Percentiles rank a stretch among this genome's conserved stretches.
phyloP scores from a whole-genome alignment of 2,797 vertebrate species.

The Hippoglossus hippoglossus region DNA sequence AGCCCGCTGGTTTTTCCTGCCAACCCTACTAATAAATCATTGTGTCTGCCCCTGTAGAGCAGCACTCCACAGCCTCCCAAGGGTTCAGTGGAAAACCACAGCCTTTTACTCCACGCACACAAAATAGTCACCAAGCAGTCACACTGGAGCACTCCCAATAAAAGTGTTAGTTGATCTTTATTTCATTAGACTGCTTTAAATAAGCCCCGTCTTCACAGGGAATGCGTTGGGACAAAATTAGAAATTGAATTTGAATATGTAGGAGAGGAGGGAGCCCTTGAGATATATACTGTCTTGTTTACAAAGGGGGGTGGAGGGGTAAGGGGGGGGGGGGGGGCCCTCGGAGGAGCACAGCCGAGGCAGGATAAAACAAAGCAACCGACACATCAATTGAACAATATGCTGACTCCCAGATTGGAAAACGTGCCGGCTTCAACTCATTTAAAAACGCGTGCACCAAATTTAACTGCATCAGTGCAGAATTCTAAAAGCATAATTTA shows the following conservation, averaged over 20 bases:
- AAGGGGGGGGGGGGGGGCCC: constrained; percentile 14
- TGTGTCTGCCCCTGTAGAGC: constrained; percentile 67
- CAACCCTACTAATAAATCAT: constrained; percentile 74
- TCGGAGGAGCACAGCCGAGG: constrained; percentile 53
- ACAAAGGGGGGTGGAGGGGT: constrained; percentile 40
- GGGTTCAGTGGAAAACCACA: constrained; percentile 73
- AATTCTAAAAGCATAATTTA: constrained; percentile 73
- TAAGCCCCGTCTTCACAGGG: constrained; percentile 61
- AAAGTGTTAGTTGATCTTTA: constrained; percentile 71
- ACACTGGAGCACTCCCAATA: constrained; percentile 57
- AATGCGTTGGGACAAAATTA: constrained; percentile 73
- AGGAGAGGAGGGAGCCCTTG: constrained; percentile 63
- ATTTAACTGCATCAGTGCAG: constrained; percentile 69
- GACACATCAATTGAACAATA: constrained; percentile 58
- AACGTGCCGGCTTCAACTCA: constrained; percentile 43
- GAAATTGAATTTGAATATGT: constrained; percentile 76
- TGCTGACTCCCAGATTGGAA: constrained; percentile 34
- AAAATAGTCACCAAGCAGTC: constrained; percentile 53
- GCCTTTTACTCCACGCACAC: constrained; percentile 53
- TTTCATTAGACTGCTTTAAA: constrained; percentile 72
- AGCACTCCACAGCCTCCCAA: constrained; percentile 64
- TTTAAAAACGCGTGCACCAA: constrained; percentile 64
- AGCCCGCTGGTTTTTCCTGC: constrained; percentile 61
- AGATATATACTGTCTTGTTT: constrained; percentile 67
- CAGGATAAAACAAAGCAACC: constrained; percentile 62